Conservation (phyloP, 2,113 vertebrate species). For the Pedionomus torquatus region DNA sequence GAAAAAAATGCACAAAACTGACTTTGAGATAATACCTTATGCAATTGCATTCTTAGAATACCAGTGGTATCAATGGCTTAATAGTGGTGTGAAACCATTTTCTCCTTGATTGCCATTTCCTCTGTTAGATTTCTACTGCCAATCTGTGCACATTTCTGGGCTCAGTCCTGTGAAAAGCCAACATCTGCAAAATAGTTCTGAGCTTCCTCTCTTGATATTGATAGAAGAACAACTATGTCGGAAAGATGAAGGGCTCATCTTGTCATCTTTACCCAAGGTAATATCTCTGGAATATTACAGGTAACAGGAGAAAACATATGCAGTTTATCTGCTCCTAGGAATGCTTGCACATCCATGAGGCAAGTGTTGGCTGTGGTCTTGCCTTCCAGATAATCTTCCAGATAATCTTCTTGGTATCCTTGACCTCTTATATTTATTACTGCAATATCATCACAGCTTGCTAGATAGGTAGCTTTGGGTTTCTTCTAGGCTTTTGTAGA, state of each 20-base stretch:
- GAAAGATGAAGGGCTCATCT: not conserved
- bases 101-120: not conserved
- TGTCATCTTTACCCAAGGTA: not conserved
- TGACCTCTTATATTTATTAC: not conserved
- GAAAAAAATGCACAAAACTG: not conserved
- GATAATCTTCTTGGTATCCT: not conserved
- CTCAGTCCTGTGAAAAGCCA: not conserved
- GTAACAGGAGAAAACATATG: not conserved
- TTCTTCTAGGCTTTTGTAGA: not conserved
- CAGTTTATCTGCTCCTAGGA: not conserved
- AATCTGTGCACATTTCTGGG: not conserved
- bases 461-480: not conserved
- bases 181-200: not conserved
- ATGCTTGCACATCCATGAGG: fast-evolving
- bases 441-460: not conserved
- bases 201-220: not conserved
- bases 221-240: not conserved
- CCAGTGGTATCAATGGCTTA: not conserved
- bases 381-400: not conserved
- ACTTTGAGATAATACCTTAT: not conserved
- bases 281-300: not conserved
- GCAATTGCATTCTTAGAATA: not conserved
- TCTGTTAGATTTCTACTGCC: not conserved
- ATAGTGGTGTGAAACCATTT: not conserved
- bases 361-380: not conserved